Evolutionary conservation across 2,113 vertebrate genomes (phyloP), one percentile per base, ranked within the genome.

Genomic region (Anoura caudifer): DNA sequence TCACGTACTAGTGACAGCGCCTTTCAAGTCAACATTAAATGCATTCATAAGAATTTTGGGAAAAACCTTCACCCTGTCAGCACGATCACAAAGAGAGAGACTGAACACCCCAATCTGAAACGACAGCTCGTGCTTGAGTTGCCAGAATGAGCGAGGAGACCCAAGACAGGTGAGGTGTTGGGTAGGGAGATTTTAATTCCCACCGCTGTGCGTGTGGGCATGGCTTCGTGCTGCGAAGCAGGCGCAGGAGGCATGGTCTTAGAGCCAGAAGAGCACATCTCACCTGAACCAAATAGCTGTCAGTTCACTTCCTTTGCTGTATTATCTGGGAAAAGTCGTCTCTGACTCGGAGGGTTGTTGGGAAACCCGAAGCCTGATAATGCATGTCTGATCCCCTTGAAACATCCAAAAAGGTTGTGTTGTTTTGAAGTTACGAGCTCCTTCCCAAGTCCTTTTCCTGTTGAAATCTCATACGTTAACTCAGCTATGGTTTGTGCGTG

Each of bases 1-100:
- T 85, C 59, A 95, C 61, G 7, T 69, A 5, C 28, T 20, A 3
- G 26, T 41, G 22, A 22, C 77, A 20, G 15, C 11, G 5, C 5
- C 82, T 91, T 82, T 67, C 36, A 69, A 81, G 17, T 16, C 76
- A 88, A 47, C 54, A 88, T 45, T 50, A 36, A 31, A 65, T 14
- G 31, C 41, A 45, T 28, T 36, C 63, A 47, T 41, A 52, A 82
- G 24, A 33, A 19, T 88, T 67, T 82, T 67, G 10, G 72, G 13
- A 19, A 77, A 14, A 41, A 3, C 20, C 47, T 91, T 13, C n/a
- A 45, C 36, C 1, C 24, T 59, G n/a, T 31, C 13, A n/a, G 24
- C 13, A 2, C 70, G 12, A 79, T 89, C 4, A 47, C 47, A 63
- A 73, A 91, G 31, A 28, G 14, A 75, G 65, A 91, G 70, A 4